Percentiles rank a stretch among this genome's conserved stretches.
phyloP scores from a whole-genome alignment of 1,140 invertebrate genomes.

The Drosophila eugracilis region DNA sequence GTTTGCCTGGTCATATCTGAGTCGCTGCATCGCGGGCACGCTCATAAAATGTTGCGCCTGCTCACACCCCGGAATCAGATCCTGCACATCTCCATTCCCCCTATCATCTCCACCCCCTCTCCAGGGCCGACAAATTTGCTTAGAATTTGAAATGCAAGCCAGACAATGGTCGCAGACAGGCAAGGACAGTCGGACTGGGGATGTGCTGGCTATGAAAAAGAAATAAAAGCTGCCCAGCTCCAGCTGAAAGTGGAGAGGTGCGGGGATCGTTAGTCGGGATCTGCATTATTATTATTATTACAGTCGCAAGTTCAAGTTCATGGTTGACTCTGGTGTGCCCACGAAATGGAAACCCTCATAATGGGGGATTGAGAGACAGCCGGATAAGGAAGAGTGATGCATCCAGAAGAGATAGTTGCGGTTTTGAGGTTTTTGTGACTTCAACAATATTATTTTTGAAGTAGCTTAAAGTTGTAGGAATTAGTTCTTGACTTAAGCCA shows the following conservation, averaged over 20 bases:
- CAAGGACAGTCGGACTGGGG: slow-evolving; percentile 15
- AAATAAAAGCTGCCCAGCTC: slow-evolving; percentile 43
- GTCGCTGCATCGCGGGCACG: slow-evolving; percentile 73
- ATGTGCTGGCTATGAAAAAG: slow-evolving; percentile 37
- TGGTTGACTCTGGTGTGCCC: slow-evolving; percentile 33
- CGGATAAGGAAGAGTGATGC: not conserved
- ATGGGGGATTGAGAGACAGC: slow-evolving; percentile 20
- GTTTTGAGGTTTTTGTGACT: not conserved
- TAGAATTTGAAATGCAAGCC: slow-evolving; percentile 80
- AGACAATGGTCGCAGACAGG: slow-evolving; percentile 61
- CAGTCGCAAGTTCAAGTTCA: slow-evolving; percentile 79
- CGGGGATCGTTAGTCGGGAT: slow-evolving; percentile 46
- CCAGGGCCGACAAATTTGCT: slow-evolving; percentile 72
- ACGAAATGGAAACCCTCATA: slow-evolving; percentile 58
- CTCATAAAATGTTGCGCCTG: slow-evolving; percentile 78
- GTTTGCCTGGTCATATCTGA: slow-evolving; percentile 64
- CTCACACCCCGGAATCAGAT: slow-evolving; percentile 18
- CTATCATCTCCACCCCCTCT: not conserved
- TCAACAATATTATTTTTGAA: too few species aligned
- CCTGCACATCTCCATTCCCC: not conserved
- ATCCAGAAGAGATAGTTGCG: slow-evolving; percentile 7
- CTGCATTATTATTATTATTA: slow-evolving; percentile 57
- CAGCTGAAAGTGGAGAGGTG: slow-evolving; percentile 17
- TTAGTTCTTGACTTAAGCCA: not conserved
- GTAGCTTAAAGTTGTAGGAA: not conserved